phyloP scores from a whole-genome alignment of 2,888 invertebrate genomes.

The Papilio protenor region DNA sequence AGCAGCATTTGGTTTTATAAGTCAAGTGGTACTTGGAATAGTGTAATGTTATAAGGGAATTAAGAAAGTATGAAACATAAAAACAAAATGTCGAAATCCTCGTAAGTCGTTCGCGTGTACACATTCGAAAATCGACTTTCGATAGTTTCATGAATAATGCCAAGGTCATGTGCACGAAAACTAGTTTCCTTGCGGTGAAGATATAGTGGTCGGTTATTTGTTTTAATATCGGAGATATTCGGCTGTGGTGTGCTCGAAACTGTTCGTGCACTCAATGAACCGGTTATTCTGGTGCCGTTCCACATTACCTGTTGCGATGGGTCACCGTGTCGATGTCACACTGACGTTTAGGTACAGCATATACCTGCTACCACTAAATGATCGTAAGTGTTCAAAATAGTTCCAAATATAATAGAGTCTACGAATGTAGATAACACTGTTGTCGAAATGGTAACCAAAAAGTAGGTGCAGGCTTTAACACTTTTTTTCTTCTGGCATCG shows the following conservation, averaged over 20 bases:
- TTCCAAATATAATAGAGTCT: neutral
- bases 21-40: neutral
- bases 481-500: neutral
- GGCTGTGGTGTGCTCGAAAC: slow-evolving; percentile 21
- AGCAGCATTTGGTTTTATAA: neutral
- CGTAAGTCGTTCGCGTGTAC: neutral
- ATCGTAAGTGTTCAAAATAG: neutral
- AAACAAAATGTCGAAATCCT: slow-evolving; percentile 14
- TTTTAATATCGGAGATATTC: slow-evolving; percentile 27
- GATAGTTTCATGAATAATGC: slow-evolving; percentile 40
- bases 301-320: slow-evolving; percentile 44
- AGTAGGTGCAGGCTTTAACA: neutral
- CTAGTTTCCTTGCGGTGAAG: slow-evolving; percentile 39
- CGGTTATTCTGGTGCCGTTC: slow-evolving; percentile 43
- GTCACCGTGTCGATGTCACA: slow-evolving; percentile 43
- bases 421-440: too few relatives aligned
- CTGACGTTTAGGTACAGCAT: slow-evolving; percentile 10
- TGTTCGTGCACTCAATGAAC: slow-evolving; percentile 37
- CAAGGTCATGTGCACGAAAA: slow-evolving; percentile 41
- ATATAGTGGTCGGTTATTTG: slow-evolving; percentile 23
- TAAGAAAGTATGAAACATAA: slow-evolving; percentile 13
- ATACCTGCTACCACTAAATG: neutral
- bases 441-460: neutral
- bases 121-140: slow-evolving; percentile 37
- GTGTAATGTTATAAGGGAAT: neutral